phyloP scores from a whole-genome alignment of 2,888 invertebrate species.

The Mesoligia furuncula region DNA sequence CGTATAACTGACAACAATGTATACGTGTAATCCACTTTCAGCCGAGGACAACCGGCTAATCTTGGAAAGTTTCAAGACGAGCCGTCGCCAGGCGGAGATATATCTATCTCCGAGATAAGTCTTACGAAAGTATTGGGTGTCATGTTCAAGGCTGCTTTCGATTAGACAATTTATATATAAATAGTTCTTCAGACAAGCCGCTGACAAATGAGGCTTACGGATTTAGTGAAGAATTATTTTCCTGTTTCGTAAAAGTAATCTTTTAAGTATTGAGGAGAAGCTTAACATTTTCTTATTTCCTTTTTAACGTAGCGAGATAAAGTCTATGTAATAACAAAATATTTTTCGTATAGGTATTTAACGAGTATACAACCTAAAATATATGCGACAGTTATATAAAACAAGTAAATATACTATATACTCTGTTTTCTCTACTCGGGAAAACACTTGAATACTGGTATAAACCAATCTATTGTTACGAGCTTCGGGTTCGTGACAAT shows the following conservation, averaged over 20 bases:
- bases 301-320: background rate
- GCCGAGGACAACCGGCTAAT: constrained; percentile 17
- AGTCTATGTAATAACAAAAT: background rate
- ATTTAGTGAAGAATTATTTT: constrained; percentile 8
- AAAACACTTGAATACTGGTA: too few relatives aligned
- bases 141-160: constrained; percentile 21
- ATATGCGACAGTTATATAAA: too few relatives aligned
- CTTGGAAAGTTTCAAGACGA: constrained; percentile 29
- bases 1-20: constrained; percentile 29
- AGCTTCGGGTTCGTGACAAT: too few relatives aligned
- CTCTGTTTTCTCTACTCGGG: too few relatives aligned
- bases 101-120: constrained; percentile 27
- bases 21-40: constrained; percentile 31
- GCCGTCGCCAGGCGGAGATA: constrained; percentile 20
- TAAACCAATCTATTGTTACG: too few relatives aligned
- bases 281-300: constrained; percentile 3
- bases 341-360: background rate
- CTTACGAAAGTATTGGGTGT: constrained; percentile 33
- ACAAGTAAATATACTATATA: too few relatives aligned
- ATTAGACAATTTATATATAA: constrained; percentile 23
- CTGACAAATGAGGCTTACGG: constrained; percentile 23
- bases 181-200: constrained; percentile 18
- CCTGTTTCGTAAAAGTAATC: constrained; percentile 11
- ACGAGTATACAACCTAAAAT: too few relatives aligned
- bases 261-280: constrained; percentile 20